Conservation (phyloP, 2,888 invertebrate genomes). For the Plagodis dolabraria region DNA sequence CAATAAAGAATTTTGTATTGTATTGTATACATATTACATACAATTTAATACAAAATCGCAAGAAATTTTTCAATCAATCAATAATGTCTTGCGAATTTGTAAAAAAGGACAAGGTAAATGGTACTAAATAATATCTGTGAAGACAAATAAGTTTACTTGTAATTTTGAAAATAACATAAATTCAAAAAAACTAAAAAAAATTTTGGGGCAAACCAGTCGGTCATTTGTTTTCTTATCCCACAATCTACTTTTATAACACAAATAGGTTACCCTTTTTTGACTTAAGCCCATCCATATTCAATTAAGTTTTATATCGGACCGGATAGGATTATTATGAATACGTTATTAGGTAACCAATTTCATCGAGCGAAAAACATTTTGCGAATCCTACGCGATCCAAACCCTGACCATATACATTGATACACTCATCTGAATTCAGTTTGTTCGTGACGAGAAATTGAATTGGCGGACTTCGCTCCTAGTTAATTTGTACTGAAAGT, state of each 20-base stretch:
- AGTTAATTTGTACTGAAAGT: slow-evolving; percentile 70
- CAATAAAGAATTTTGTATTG: too few relatives aligned
- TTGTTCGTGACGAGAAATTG: slow-evolving; percentile 68
- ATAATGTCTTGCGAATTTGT: too few relatives aligned
- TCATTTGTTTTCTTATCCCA: not conserved
- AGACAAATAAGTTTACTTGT: too few relatives aligned
- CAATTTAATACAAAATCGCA: too few relatives aligned
- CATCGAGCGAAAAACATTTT: slow-evolving; percentile 57
- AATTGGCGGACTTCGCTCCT: slow-evolving; percentile 57
- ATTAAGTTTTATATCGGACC: slow-evolving; percentile 32
- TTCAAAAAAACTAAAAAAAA: too few relatives aligned
- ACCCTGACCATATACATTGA: slow-evolving; percentile 64
- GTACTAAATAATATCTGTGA: too few relatives aligned
- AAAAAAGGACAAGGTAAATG: too few relatives aligned
- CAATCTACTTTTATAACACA: slow-evolving; percentile 14
- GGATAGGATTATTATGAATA: slow-evolving; percentile 35
- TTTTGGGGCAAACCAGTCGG: too few relatives aligned
- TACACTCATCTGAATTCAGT: slow-evolving; percentile 76
- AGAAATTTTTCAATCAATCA: too few relatives aligned
- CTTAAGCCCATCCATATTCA: slow-evolving; percentile 25
- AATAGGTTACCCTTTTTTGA: slow-evolving; percentile 12
- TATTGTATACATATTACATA: too few relatives aligned
- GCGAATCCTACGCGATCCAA: slow-evolving; percentile 42
- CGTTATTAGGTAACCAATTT: slow-evolving; percentile 47
- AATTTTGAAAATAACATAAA: too few relatives aligned